phyloP scores from a whole-genome alignment of 2,888 invertebrate genomes.

The Girardia tigrina region DNA sequence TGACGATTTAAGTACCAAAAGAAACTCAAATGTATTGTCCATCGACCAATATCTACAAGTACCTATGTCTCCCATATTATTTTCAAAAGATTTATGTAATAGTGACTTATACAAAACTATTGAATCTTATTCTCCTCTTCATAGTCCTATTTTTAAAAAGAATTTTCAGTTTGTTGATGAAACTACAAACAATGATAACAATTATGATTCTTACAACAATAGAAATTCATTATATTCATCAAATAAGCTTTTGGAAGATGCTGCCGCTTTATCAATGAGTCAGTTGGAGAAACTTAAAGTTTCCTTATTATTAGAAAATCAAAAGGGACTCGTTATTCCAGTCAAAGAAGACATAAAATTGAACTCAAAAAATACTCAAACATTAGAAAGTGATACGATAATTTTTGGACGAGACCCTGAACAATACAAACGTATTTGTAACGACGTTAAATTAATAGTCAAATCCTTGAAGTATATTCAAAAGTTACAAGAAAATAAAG shows the following conservation, averaged over 20 bases:
- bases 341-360: neutral
- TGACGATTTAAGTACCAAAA: neutral
- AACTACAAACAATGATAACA: slow-evolving; percentile 10
- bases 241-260: neutral
- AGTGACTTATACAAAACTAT: neutral
- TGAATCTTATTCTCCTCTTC: slow-evolving; percentile 2
- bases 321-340: neutral
- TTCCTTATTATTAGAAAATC: neutral
- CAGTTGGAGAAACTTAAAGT: neutral
- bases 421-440: neutral
- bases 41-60: neutral
- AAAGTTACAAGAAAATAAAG: slow-evolving; percentile 34
- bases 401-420: neutral
- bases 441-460: slow-evolving; percentile 35
- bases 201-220: neutral
- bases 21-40: neutral
- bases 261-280: neutral
- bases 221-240: neutral
- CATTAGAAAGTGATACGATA: neutral
- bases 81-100: neutral
- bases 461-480: slow-evolving; percentile 37
- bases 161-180: slow-evolving; percentile 7
- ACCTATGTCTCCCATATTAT: neutral
- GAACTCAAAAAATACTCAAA: neutral
- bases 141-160: neutral